Conservation (phyloP, 2,888 invertebrate species). For the Griposia aprilina region DNA sequence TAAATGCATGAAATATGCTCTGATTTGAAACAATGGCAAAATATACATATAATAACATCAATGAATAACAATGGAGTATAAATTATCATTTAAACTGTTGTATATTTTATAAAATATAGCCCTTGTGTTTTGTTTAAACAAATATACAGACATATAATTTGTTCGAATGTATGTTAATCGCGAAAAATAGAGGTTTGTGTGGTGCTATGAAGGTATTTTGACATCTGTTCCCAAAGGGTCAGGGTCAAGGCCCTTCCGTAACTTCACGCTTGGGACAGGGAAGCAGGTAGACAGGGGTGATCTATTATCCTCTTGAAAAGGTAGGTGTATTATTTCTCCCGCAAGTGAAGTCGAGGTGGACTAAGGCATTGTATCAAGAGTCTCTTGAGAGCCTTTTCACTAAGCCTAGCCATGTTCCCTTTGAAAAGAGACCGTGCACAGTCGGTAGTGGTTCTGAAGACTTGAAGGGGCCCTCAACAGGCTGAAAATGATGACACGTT, state of each 20-base stretch:
- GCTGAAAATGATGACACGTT: not conserved
- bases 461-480: not conserved
- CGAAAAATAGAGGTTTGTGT: conserved; percentile 46
- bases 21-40: conserved; percentile 91
- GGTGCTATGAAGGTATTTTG: conserved; percentile 3
- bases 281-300: not conserved
- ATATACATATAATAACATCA: conserved; percentile 91
- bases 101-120: conserved; percentile 90
- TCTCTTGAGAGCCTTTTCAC: conserved; percentile 8
- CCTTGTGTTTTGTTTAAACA: conserved; percentile 84
- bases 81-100: conserved; percentile 91
- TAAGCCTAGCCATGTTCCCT: not conserved
- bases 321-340: not conserved
- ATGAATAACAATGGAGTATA: conserved; percentile 91
- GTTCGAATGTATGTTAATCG: conserved; percentile 76
- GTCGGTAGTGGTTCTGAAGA: not conserved
- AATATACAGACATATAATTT: conserved; percentile 78
- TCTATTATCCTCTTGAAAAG: conserved; percentile 5
- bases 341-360: conserved; percentile 8
- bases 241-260: conserved; percentile 5
- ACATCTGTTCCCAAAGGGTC: conserved; percentile 8
- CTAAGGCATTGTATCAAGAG: conserved; percentile 21
- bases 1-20: conserved; percentile 91
- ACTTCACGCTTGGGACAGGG: not conserved
- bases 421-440: conserved; percentile 8